Evolutionary conservation across 1,140 invertebrate species (phyloP).

Genomic region (Drosophila parvula): DNA sequence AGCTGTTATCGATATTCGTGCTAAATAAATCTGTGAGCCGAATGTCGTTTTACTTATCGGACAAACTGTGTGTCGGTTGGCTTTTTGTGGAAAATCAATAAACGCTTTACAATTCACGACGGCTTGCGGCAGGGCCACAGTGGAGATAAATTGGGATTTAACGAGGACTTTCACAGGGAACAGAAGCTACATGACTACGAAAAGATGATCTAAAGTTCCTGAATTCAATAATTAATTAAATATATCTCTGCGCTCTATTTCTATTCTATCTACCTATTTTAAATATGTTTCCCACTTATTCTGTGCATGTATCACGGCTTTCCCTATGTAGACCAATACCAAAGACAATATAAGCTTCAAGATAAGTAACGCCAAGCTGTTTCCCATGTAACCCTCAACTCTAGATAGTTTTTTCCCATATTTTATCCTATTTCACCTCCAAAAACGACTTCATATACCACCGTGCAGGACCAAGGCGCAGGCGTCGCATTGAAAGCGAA

Average conservation of each 20-base stretch:
- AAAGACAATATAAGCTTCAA: too few species aligned
- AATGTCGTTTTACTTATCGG: constrained; percentile 20
- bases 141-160: neutral
- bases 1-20: constrained; percentile 37
- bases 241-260: too few species aligned
- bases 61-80: constrained; percentile 8
- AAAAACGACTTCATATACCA: constrained; percentile 10
- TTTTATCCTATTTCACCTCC: neutral
- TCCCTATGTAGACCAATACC: too few species aligned
- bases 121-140: constrained; percentile 44
- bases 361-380: too few species aligned
- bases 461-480: constrained; percentile 57
- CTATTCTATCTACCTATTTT: too few species aligned
- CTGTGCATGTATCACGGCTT: too few species aligned
- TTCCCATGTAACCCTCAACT: too few species aligned
- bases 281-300: too few species aligned
- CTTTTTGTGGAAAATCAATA: constrained; percentile 71
- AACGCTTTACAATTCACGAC: constrained; percentile 37
- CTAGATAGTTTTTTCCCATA: too few species aligned
- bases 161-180: neutral
- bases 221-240: rapidly evolving
- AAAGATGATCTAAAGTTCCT: neutral
- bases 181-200: rapidly evolving
- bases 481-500: constrained; percentile 73
- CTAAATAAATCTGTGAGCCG: constrained; percentile 20